Conservation (phyloP, 1,140 invertebrate genomes). For the Drosophila pandora region DNA sequence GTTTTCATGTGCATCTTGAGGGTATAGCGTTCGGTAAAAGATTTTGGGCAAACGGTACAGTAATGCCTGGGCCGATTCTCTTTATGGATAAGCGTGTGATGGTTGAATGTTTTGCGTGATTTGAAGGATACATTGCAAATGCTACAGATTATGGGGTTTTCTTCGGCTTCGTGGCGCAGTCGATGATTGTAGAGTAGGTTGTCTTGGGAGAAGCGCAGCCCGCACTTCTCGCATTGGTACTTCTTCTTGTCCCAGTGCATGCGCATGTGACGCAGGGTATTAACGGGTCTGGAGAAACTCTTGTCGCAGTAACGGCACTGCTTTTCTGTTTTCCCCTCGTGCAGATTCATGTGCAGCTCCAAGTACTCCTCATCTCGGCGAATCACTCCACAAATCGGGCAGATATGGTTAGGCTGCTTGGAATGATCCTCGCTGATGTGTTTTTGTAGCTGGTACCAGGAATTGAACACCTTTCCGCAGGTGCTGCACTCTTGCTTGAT, state of each 20-base stretch:
- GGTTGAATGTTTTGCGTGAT: constrained; percentile 77
- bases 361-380: constrained; percentile 76
- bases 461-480: constrained; percentile 62
- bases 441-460: constrained; percentile 67
- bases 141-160: constrained; percentile 77
- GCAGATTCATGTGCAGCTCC: constrained; percentile 80
- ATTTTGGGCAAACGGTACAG: constrained; percentile 72
- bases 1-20: constrained; percentile 82
- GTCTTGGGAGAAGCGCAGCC: constrained; percentile 72
- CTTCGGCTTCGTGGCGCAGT: constrained; percentile 76
- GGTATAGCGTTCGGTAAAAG: constrained; percentile 79
- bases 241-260: constrained; percentile 83
- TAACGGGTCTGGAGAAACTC: constrained; percentile 72
- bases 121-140: constrained; percentile 81
- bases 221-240: constrained; percentile 81
- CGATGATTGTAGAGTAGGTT: constrained; percentile 77
- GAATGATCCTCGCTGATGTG: constrained; percentile 71
- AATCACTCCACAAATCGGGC: constrained; percentile 69
- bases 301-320: constrained; percentile 79
- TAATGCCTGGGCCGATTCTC: constrained; percentile 76
- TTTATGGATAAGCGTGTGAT: constrained; percentile 77
- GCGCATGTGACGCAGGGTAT: constrained; percentile 78
- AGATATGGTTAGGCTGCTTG: constrained; percentile 58
- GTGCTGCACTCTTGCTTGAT: constrained; percentile 58
- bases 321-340: constrained; percentile 78